Conservation (phyloP, 2,797 vertebrate genomes). For the Urophycis tenuis region DNA sequence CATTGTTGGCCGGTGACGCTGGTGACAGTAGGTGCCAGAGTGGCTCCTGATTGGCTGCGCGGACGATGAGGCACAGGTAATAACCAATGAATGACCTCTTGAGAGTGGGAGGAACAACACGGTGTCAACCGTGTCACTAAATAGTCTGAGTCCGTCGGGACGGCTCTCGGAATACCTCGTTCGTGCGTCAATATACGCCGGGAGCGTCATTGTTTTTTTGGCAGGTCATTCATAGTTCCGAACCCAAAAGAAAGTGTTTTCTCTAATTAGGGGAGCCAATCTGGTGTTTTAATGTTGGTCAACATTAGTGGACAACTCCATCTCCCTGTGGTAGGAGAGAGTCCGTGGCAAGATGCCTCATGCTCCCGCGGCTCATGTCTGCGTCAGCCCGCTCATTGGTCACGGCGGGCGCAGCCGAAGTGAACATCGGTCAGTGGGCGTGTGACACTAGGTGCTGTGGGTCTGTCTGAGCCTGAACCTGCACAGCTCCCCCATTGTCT, state of each 20-base stretch:
- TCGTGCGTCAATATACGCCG: slow-evolving; percentile 60
- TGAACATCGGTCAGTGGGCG: not conserved
- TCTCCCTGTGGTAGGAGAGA: slow-evolving; percentile 20
- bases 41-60: slow-evolving; percentile 53
- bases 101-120: slow-evolving; percentile 45
- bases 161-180: slow-evolving; percentile 51
- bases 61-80: slow-evolving; percentile 63
- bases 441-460: not conserved
- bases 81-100: slow-evolving; percentile 49
- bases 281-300: not conserved
- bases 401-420: not conserved
- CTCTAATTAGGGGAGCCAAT: not conserved
- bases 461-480: not conserved
- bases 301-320: slow-evolving; percentile 8
- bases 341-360: not conserved
- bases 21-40: slow-evolving; percentile 61
- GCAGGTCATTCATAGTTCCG: slow-evolving; percentile 51
- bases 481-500: not conserved
- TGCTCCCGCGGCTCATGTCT: not conserved
- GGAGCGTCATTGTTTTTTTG: slow-evolving; percentile 55
- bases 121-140: slow-evolving; percentile 55
- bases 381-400: not conserved
- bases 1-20: slow-evolving; percentile 66
- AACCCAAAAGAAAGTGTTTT: slow-evolving; percentile 30
- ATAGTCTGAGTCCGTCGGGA: slow-evolving; percentile 51